Base-by-base conservation (phyloP, 2,113 vertebrate species). In the Coptodon rendalli region DNA sequence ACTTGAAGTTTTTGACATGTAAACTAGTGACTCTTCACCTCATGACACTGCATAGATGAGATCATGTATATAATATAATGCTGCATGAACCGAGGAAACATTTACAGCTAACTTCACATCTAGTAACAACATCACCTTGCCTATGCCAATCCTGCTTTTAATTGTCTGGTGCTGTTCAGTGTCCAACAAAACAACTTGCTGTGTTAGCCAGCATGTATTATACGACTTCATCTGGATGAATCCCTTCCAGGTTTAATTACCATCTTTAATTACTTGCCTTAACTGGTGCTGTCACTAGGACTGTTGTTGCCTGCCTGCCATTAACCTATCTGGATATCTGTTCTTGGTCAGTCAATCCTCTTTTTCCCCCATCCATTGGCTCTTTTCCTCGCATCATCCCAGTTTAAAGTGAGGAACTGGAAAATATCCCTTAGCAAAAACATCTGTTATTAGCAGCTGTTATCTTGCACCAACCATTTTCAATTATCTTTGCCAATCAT, bases 371-470 rank as follows among this genome's bases (percentile, higher is more conserved):
- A 24, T 79, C 31, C 27, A 4, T 14, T 17, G 10, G 27, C 48
- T 86, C 22, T 14, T 80, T 27, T 31, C 29, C 45, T 82, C 7
- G 52, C 52, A 81, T 81, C 29, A 50, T 54, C 34, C 10, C 57
- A 24, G 5, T 71, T 84, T 27, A 59, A 90, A 88, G 56, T 22
- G 19, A 24, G 5, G 31, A 16, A 17, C 66, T 73, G 81, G 86
- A 71, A 66, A 83, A 50, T 82, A 81, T 80, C 52, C 43, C 7
- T 43, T 45, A 53, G 56, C 2, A 48, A n/a, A 84, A 88, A 56
- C 88, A 83, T 82, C 83, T 87, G 89, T 63, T 73, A 85, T 61
- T 83, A 86, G 81, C 87, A 88, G 80, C 84, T 87, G 83, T 87
- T 87, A 85, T 66, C 16, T 6, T 24, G 22, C 13, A 16, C 48